Conservation (phyloP, 2,888 invertebrate species). For the Polydrusus pterygomalis region DNA sequence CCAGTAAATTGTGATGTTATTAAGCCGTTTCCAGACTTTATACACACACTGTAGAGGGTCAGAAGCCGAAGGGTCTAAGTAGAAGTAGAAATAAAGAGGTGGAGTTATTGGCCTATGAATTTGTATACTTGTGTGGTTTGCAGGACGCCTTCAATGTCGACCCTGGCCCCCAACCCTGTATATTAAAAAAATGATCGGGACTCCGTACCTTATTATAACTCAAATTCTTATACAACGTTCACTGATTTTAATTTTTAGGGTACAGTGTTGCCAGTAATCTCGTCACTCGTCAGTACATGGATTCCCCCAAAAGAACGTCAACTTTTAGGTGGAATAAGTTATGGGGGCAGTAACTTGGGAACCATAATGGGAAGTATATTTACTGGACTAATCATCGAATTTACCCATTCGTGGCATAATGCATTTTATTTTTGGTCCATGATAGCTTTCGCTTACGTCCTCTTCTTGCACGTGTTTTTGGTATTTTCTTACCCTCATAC, state of each 20-base stretch:
- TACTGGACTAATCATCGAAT: conserved; percentile 81
- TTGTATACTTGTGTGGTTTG: too few species aligned
- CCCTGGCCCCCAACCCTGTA: too few species aligned
- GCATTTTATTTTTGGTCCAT: conserved; percentile 52
- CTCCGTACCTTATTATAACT: too few species aligned
- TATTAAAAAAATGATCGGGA: too few species aligned
- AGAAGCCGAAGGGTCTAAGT: too few species aligned
- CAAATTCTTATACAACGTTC: neutral
- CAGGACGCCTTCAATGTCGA: neutral
- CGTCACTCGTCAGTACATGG: conserved; percentile 80
- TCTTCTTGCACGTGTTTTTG: conserved; percentile 51
- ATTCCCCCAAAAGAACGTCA: conserved; percentile 84
- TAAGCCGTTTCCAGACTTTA: neutral
- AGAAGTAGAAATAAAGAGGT: too few species aligned
- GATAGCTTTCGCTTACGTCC: conserved; percentile 29
- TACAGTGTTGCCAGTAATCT: conserved; percentile 80
- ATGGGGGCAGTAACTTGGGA: conserved; percentile 84
- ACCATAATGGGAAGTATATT: conserved; percentile 78
- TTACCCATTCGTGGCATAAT: conserved; percentile 79
- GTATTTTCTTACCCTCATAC: conserved; percentile 76
- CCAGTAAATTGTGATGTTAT: too few species aligned
- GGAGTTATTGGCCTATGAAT: too few species aligned
- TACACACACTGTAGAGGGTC: neutral
- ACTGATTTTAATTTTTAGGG: conserved; percentile 72
- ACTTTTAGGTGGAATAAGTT: conserved; percentile 84